These are phyloP conservation scores for Papilio machaon DNA, from an alignment of 1,140 invertebrate genomes.

Conservation along the genomic window DNA sequence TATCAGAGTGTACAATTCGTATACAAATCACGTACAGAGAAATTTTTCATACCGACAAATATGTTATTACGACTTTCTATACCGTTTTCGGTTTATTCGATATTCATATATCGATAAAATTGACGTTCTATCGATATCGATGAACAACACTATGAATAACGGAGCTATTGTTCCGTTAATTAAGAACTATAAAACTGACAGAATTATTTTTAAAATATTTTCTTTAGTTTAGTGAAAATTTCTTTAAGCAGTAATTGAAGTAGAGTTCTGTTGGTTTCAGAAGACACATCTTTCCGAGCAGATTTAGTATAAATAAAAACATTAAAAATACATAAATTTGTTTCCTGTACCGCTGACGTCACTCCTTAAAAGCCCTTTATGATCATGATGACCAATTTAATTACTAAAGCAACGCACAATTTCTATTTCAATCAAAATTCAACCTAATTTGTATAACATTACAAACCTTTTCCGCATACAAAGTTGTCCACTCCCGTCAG, in stretches of 20 bases:
- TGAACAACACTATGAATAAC: not conserved
- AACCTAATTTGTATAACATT: conserved; percentile 32
- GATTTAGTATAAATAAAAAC: not conserved
- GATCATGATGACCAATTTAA: conserved; percentile 36
- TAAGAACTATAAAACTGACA: not conserved
- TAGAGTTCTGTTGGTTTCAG: not conserved
- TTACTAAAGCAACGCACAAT: conserved; percentile 21
- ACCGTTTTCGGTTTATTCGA: conserved; percentile 46
- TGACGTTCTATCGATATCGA: not conserved
- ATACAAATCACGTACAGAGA: conserved; percentile 53
- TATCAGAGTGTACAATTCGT: conserved; percentile 36
- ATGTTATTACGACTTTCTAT: conserved; percentile 53
- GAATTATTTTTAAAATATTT: no score
- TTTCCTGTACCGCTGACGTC: conserved; percentile 15
- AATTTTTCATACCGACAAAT: conserved; percentile 51
- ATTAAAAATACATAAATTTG: conserved; percentile 4
- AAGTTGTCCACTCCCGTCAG: conserved; percentile 44
- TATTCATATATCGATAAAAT: conserved; percentile 24
- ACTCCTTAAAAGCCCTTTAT: conserved; percentile 25
- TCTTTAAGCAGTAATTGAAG: no score
- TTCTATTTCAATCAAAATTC: not conserved
- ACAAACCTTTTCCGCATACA: conserved; percentile 40
- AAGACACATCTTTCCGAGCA: not conserved
- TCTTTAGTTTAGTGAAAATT: no score
- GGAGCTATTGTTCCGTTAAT: not conserved